phyloP scores from a whole-genome alignment of 2,797 vertebrate genomes.

The Periophthalmus magnuspinnatus region DNA sequence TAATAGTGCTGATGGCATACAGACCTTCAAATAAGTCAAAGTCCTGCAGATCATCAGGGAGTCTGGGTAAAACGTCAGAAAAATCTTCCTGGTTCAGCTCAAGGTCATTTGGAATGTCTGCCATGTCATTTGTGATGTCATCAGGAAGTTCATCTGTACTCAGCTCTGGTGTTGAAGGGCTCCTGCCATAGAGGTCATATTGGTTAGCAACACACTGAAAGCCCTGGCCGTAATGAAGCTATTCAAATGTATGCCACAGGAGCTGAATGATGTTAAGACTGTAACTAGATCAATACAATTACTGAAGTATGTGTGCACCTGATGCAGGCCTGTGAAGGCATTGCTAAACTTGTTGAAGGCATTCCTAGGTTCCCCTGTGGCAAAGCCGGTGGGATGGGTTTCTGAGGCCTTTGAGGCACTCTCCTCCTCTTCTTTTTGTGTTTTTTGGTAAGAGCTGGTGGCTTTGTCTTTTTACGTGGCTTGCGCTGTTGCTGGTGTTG shows the following conservation, averaged over 20 bases:
- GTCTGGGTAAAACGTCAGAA: constrained; percentile 92
- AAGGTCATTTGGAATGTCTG: constrained; percentile 99
- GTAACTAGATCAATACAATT: constrained; percentile 14
- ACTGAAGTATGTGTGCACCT: constrained; percentile 73
- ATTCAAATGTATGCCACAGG: constrained; percentile 1
- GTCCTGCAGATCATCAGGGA: constrained; percentile 96
- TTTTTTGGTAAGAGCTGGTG: constrained; percentile 99
- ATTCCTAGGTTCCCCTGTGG: constrained; percentile 98
- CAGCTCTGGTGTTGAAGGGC: constrained; percentile 95
- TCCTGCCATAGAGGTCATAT: constrained; percentile 69
- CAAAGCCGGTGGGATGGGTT: constrained; percentile 96
- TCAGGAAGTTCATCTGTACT: constrained; percentile 97
- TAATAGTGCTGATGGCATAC: neutral
- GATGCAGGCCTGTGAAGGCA: constrained; percentile 88
- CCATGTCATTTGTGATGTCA: constrained; percentile 97
- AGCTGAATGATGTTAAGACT: constrained; percentile 1
- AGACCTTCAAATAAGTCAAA: constrained; percentile 99
- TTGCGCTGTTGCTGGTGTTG: constrained; percentile 98
- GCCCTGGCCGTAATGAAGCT: neutral
- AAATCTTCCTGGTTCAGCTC: constrained; percentile 99
- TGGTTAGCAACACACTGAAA: constrained; percentile 9
- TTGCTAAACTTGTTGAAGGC: constrained; percentile 88
- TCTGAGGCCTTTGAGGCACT: constrained; percentile 92
- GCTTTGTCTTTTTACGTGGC: constrained; percentile 99
- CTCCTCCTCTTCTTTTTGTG: constrained; percentile 98